Evolutionary conservation across 2,888 invertebrate genomes (phyloP).

Genomic region (Conistra vaccinii): DNA sequence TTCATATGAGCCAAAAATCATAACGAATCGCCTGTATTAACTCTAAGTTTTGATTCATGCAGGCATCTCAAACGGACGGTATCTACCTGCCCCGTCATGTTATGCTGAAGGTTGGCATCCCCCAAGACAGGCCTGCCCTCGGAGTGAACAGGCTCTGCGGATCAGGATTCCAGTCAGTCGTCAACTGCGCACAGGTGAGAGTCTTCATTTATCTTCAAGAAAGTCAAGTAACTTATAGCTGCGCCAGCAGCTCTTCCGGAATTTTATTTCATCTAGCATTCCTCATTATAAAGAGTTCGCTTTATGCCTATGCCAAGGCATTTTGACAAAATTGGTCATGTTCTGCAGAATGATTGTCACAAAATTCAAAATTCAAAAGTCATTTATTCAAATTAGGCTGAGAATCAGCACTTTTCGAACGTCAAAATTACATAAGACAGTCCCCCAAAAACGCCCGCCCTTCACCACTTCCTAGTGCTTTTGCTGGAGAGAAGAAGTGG

Average conservation of each 20-base stretch:
- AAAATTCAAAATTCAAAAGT: too few relatives aligned
- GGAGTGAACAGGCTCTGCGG: constrained; percentile 98
- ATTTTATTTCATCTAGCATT: not conserved
- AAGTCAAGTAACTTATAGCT: not conserved
- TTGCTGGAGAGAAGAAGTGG: too few relatives aligned
- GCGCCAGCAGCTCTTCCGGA: not conserved
- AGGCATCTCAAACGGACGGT: constrained; percentile 95
- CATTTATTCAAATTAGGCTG: too few relatives aligned
- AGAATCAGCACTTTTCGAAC: too few relatives aligned
- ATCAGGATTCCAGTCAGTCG: constrained; percentile 98
- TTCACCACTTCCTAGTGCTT: too few relatives aligned
- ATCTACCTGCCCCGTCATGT: constrained; percentile 96
- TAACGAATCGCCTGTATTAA: not conserved
- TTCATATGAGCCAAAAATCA: not conserved
- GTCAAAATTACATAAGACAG: too few relatives aligned
- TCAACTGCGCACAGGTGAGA: constrained; percentile 96
- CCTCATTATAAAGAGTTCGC: not conserved
- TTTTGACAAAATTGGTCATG: not conserved
- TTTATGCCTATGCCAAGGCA: not conserved
- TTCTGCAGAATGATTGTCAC: not conserved
- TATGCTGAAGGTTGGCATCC: constrained; percentile 96
- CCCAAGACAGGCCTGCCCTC: constrained; percentile 95
- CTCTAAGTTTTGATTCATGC: constrained; percentile 47
- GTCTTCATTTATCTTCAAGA: too few relatives aligned
- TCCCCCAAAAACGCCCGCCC: too few relatives aligned